phyloP scores from a whole-genome alignment of 2,888 invertebrate species.

The Thera britannica region DNA sequence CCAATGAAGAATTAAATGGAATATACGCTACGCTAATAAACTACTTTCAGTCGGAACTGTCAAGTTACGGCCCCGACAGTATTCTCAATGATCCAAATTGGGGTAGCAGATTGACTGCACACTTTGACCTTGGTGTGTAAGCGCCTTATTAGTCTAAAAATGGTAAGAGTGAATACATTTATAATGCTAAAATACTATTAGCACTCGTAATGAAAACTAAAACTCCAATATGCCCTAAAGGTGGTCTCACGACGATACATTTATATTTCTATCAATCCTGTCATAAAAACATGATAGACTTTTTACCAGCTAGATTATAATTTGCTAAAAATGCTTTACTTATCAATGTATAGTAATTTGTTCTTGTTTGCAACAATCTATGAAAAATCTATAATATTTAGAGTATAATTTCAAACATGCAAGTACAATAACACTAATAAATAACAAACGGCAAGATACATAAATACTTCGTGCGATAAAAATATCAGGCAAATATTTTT shows the following conservation, averaged over 20 bases:
- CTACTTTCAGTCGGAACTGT: too few species aligned
- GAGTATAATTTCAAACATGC: slow-evolving; percentile 18
- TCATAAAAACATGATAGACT: slow-evolving; percentile 2
- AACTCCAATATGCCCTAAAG: background rate
- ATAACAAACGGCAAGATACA: slow-evolving; percentile 63
- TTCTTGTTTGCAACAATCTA: slow-evolving; percentile 2
- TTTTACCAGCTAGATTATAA: background rate
- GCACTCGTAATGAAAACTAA: slow-evolving; percentile 28
- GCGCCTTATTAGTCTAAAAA: slow-evolving; percentile 5
- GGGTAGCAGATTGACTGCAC: background rate
- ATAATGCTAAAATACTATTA: slow-evolving; percentile 26
- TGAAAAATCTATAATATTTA: slow-evolving; percentile 9
- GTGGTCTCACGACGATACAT: background rate
- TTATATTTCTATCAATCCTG: slow-evolving; percentile 6
- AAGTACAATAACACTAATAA: slow-evolving; percentile 26
- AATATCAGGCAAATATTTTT: slow-evolving; percentile 55
- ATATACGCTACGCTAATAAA: too few species aligned
- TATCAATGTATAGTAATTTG: slow-evolving; percentile 4
- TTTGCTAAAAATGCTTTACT: slow-evolving; percentile 6
- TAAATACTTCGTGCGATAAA: slow-evolving; percentile 64
- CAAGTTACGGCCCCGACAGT: too few species aligned
- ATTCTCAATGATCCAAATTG: too few species aligned
- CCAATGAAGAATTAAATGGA: too few species aligned
- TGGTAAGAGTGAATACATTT: slow-evolving; percentile 14
- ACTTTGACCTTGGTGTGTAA: slow-evolving; percentile 7